A percentile compares a stretch with the other conserved stretches of the same genome.
These are phyloP conservation scores for Myrmophylax atrothorax DNA, from an alignment of 2,113 vertebrate genomes.

Conservation along the genomic window DNA sequence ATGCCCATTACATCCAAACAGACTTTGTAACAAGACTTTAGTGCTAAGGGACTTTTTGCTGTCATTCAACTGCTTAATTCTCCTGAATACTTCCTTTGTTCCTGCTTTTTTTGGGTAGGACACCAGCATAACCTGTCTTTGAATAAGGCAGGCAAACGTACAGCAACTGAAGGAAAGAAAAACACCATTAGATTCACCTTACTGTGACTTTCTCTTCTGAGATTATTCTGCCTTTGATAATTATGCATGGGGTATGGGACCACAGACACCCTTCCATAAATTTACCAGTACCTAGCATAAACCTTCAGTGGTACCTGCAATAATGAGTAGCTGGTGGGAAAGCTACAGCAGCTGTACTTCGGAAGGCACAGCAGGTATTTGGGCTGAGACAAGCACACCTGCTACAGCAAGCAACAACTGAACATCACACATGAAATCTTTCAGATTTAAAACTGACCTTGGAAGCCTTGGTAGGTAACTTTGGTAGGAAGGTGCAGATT, in stretches of 20 bases:
- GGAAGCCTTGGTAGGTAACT: background rate
- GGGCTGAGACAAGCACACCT: background rate
- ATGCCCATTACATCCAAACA: background rate
- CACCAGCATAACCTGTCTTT: background rate
- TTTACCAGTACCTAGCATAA: background rate
- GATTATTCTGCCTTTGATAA: background rate
- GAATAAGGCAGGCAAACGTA: background rate
- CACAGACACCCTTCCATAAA: background rate
- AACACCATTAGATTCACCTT: background rate
- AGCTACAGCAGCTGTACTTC: background rate
- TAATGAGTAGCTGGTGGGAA: background rate
- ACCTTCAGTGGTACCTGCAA: background rate
- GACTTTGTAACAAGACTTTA: background rate
- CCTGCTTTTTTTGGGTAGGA: background rate
- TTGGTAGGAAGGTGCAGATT: background rate
- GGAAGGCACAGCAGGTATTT: background rate
- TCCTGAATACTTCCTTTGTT: background rate
- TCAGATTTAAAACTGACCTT: background rate
- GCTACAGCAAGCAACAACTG: background rate
- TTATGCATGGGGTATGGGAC: rapidly evolving
- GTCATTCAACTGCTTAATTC: background rate
- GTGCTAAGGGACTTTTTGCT: background rate
- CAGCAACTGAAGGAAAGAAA: background rate
- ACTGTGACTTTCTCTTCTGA: background rate
- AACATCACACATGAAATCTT: rapidly evolving